phyloP scores from a whole-genome alignment of 23 tunicate genomes.

The Phallusia fumigata region DNA sequence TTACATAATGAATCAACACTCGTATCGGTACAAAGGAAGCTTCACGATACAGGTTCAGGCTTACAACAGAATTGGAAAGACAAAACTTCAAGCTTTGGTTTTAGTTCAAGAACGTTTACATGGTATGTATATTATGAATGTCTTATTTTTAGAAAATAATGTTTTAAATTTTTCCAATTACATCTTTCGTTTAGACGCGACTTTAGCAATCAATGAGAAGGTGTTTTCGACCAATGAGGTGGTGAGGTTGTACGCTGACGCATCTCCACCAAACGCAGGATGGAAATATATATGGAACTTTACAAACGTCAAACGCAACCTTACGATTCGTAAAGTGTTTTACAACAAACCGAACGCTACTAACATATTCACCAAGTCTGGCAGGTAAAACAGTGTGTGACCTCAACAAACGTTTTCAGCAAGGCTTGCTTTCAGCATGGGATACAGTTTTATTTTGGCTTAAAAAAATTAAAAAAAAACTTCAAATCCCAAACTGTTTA shows the following conservation, averaged over 20 bases:
- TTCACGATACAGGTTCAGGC: not conserved
- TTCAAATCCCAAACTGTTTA: too few species aligned
- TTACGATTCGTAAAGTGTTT: not conserved
- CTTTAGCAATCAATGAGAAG: not conserved
- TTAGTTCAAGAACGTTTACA: not conserved
- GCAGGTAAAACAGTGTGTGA: constrained; percentile 11
- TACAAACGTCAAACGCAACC: not conserved
- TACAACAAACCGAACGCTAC: not conserved
- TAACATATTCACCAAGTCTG: constrained; percentile 20
- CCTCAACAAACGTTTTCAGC: not conserved
- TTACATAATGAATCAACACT: not conserved
- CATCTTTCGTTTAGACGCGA: not conserved
- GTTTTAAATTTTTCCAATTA: too few species aligned
- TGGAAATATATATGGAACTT: constrained; percentile 27
- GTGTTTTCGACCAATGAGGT: not conserved
- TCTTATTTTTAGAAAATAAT: too few species aligned
- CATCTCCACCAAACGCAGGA: constrained; percentile 25
- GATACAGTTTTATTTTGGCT: not conserved
- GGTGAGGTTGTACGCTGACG: constrained; percentile 8
- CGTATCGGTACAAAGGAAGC: not conserved
- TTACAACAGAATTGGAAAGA: constrained; percentile 5
- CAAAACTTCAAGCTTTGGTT: not conserved
- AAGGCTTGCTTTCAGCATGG: not conserved
- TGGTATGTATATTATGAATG: not conserved
- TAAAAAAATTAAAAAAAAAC: too few species aligned